Evolutionary conservation across 2,888 invertebrate genomes (phyloP).

Genomic region (Eurytoma californica): DNA sequence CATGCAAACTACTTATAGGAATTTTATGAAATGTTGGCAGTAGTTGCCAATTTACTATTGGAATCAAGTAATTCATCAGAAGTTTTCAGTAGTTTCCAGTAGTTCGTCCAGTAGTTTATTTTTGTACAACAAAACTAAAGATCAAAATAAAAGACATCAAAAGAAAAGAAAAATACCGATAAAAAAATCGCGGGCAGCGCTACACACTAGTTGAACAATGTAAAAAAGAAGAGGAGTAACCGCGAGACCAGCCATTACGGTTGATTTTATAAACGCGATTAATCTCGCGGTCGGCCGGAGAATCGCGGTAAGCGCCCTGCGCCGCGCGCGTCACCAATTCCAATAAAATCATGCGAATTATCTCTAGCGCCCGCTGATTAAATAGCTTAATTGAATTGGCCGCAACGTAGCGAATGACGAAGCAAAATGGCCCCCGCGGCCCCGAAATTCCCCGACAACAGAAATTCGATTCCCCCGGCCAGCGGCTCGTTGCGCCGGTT

Average conservation of each 20-base stretch:
- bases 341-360: slow-evolving; percentile 51
- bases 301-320: background rate
- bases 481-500: slow-evolving; percentile 15
- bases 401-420: slow-evolving; percentile 21
- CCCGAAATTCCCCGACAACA: slow-evolving; percentile 2
- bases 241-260: background rate
- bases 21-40: too few relatives aligned
- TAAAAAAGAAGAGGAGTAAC: background rate
- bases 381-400: slow-evolving; percentile 51
- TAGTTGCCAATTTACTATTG: too few relatives aligned
- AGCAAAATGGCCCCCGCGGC: slow-evolving; percentile 25
- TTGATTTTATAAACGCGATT: slow-evolving; percentile 23
- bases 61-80: too few relatives aligned
- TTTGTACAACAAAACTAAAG: too few relatives aligned
- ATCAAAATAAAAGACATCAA: too few relatives aligned
- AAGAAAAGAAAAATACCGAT: too few relatives aligned
- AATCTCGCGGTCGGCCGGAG: background rate
- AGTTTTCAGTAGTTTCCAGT: too few relatives aligned
- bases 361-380: slow-evolving; percentile 38
- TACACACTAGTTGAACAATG: background rate
- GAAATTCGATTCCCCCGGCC: slow-evolving; percentile 16
- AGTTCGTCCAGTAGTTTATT: too few relatives aligned
- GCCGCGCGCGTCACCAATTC: slow-evolving; percentile 37
- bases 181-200: background rate
- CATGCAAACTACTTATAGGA: too few relatives aligned